Evolutionary conservation across 2,888 invertebrate genomes (phyloP), one percentile per base, ranked within the genome.

Genomic region (Coelopa pilipes): DNA sequence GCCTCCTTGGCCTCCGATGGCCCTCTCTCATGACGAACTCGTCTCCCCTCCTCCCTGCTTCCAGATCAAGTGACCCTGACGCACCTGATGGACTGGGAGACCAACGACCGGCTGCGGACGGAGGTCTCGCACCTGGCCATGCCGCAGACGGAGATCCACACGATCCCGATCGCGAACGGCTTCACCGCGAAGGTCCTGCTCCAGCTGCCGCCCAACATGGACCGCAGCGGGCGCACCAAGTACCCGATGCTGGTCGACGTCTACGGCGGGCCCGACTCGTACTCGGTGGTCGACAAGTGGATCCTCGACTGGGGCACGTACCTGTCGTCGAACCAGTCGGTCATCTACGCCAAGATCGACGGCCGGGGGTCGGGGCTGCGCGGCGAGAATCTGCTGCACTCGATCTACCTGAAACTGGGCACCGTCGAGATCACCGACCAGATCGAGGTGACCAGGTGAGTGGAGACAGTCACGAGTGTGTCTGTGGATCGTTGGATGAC

Each of bases 241-340:
- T 93, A 96, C 82, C 96, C 96, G 0, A 90, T 96, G 88, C 87
- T 96, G 49, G 92, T 96, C 74, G 93, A 94, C 84, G 96, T 96
- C 91, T 96, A 98, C 85, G 98, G 93, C 5, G 98, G 98, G 7
- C 98, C 98, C 0, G 96, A 96, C 82, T 93, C 96, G 0, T 94
- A 93, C 81, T 90, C 93, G 82, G 97, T 85, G 2, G 81, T 82
- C 12, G 93, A 96, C 81, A 92, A 92, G 82, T 98, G 95, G 90
- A 90, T 89, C 76, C 84, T 97, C 21, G 94, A 94, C 84, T 97
- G 97, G 96, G 95, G 95, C 74, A 93, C 94, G 55, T 97, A 96
- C 81, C 89, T 98, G 66, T 92, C 94, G 19, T 93, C 94, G 19
- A 93, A 94, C 75, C 93, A 93, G 86, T 93, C 93, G 79, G 92